phyloP scores from a whole-genome alignment of 2,888 invertebrate species.

The Imbricaverruca yamaguchii region DNA sequence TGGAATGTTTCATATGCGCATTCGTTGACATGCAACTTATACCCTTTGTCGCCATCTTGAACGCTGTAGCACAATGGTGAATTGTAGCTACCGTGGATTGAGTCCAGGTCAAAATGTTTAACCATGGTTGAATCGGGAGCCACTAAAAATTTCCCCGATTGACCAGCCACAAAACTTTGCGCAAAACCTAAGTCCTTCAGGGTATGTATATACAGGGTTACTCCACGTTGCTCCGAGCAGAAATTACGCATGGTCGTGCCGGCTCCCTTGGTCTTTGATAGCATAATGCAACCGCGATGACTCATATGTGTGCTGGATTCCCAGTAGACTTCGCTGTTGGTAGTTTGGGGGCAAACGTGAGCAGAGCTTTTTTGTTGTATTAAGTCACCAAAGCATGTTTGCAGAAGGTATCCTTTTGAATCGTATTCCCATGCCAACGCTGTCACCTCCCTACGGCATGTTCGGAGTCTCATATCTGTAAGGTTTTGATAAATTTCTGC shows the following conservation, averaged over 20 bases:
- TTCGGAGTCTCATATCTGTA: too few relatives aligned
- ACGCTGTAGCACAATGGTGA: neutral
- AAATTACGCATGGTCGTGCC: neutral
- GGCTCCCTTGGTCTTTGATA: neutral
- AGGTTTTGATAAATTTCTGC: too few relatives aligned
- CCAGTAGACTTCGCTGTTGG: neutral
- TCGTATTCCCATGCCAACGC: too few relatives aligned
- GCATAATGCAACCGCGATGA: neutral
- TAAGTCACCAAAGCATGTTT: too few relatives aligned
- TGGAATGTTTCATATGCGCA: neutral
- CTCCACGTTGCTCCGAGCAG: slow-evolving; percentile 13
- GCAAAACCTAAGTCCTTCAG: neutral
- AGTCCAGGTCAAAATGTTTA: neutral
- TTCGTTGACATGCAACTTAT: neutral
- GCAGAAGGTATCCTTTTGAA: too few relatives aligned
- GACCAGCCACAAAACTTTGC: neutral
- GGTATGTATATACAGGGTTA: neutral
- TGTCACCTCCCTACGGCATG: too few relatives aligned
- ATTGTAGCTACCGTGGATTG: neutral
- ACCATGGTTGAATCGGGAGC: neutral
- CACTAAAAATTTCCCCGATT: neutral
- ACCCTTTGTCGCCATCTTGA: neutral
- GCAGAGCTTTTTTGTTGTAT: neutral
- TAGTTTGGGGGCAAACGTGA: neutral
- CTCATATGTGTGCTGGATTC: too few relatives aligned